Evolutionary conservation across 2,113 vertebrate genomes (phyloP), one percentile per base, ranked within the genome.

Genomic region (Myocastor coypus): DNA sequence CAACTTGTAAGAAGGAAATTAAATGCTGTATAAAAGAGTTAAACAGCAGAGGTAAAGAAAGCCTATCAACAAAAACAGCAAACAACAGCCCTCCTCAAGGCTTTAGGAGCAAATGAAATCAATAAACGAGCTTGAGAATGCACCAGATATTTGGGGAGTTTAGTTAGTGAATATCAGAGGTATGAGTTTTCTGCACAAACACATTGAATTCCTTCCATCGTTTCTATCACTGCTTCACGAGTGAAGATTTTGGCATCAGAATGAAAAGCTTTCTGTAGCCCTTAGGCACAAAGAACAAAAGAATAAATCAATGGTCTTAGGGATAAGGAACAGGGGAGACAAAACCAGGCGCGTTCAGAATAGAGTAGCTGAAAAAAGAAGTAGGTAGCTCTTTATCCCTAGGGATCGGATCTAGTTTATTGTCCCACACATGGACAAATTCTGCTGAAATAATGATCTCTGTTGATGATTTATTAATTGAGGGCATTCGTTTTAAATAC

Each of bases 401-500:
- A 17, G 5, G 40, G 40, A n/a, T 78, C 89, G 89, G 63, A 81
- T 77, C 17, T 32, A 63, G 61, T 40, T 88, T 42, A 32, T 40
- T 26, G 3, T 50, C 2, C 3, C 37, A 68, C 22, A 85, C 59
- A 57, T 30, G 68, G 87, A 83, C 22, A 80, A 50, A 89, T 68
- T 92, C 88, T 84, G 37, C 32, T 30, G 73, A 88, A 90, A 89
- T 94, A 96, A 93, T 84, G 68, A 78, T 81, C 88, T 84, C 40
- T 91, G 66, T 80, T 96, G 92, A 97, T 97, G 83, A 96, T 95
- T 97, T 97, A 94, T 96, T 94, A 96, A 97, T 92, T 96, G 37
- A 63, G 57, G 69, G 37, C 85, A 90, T 83, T 97, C 0, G 0
- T 46, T 94, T 97, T 97, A 94, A 96, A 92, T 96, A 97, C 91